Percentiles rank a stretch among this genome's conserved stretches.
These are phyloP conservation scores for Macrophya alboannulata DNA, from an alignment of 2,888 invertebrate genomes.

Conservation along the genomic window DNA sequence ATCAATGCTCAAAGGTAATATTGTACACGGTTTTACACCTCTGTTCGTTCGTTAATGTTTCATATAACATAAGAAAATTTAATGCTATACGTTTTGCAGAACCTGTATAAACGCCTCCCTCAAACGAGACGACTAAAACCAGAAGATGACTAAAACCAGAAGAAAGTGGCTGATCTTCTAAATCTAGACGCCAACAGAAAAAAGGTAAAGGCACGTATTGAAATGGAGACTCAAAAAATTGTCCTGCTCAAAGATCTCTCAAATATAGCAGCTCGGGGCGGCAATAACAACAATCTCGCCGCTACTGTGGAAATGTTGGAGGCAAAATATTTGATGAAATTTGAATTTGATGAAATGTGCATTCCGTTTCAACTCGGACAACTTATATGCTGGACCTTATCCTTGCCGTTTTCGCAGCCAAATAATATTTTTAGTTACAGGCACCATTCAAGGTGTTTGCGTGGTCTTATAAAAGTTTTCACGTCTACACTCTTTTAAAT, in stretches of 20 bases:
- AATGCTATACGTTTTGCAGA: slow-evolving; percentile 13
- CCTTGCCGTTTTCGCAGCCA: no score
- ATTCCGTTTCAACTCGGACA: no score
- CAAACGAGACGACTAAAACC: background rate
- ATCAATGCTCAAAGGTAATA: background rate
- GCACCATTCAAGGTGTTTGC: no score
- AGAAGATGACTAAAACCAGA: background rate
- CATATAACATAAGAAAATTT: background rate
- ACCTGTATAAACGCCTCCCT: slow-evolving; percentile 20
- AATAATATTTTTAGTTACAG: no score
- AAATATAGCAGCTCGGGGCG: slow-evolving; percentile 8
- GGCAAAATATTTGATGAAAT: no score
- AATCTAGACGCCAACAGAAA: slow-evolving; percentile 12
- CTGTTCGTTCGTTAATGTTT: background rate
- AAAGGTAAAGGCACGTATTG: background rate
- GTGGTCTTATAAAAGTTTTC: no score
- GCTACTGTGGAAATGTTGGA: slow-evolving; percentile 4
- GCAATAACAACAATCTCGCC: background rate
- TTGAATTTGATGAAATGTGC: no score
- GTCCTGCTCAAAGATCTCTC: background rate
- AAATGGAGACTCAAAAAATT: slow-evolving; percentile 1
- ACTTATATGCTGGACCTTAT: no score
- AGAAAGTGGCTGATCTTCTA: slow-evolving; percentile 2
- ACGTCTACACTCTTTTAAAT: no score
- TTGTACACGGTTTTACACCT: no score